Percentiles rank a stretch among this genome's conserved stretches.
Evolutionary conservation across 2,888 invertebrate genomes (phyloP).

Genomic region (Microctonus brassicae): DNA sequence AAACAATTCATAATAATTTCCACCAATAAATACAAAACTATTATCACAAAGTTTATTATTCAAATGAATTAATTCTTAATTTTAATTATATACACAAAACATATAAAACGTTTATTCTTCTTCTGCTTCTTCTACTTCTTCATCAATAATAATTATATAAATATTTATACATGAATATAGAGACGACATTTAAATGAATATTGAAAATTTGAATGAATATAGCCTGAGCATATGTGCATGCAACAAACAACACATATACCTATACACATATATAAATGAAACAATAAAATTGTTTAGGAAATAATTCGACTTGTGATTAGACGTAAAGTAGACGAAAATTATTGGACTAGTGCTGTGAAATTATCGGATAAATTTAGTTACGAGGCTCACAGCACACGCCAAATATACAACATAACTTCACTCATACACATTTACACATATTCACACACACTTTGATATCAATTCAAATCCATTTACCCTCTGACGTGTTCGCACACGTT

Average conservation of each 20-base stretch:
- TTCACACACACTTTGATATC: conserved; percentile 5
- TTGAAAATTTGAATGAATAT: not conserved
- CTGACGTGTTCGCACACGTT: conserved; percentile 27
- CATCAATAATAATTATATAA: too few relatives aligned
- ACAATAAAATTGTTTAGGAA: conserved; percentile 12
- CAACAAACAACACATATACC: too few relatives aligned
- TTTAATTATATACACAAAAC: too few relatives aligned
- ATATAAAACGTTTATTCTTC: too few relatives aligned
- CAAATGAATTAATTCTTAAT: too few relatives aligned
- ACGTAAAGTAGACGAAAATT: conserved; percentile 40
- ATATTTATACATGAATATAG: too few relatives aligned
- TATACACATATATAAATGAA: conserved; percentile 3
- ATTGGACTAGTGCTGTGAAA: conserved; percentile 30
- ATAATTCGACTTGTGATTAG: conserved; percentile 31
- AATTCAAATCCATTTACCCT: not conserved
- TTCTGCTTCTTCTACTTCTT: too few relatives aligned
- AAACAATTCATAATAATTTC: too few relatives aligned
- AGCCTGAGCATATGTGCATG: not conserved
- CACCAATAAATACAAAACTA: too few relatives aligned
- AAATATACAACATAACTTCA: conserved; percentile 21
- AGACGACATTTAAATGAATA: too few relatives aligned
- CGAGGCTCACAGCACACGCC: conserved; percentile 61
- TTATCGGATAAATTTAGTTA: conserved; percentile 59
- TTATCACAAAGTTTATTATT: too few relatives aligned
- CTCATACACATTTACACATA: conserved; percentile 1